Base-by-base conservation (phyloP, 2,888 invertebrate genomes). In the Amorpha juglandis region DNA sequence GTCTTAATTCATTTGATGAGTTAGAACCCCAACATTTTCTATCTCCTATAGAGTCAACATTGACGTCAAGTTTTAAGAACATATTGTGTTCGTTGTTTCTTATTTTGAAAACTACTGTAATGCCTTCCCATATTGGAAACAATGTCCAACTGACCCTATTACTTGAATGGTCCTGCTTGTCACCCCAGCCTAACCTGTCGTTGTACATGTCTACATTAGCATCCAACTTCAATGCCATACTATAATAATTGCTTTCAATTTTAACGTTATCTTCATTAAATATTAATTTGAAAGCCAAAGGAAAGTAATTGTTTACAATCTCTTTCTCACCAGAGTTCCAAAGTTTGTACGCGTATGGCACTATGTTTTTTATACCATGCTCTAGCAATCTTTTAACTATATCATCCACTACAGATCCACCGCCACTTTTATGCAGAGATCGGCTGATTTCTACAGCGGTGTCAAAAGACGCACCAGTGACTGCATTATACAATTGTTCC, bases 61-160 rank as follows among this genome's bases (percentile, higher is more conserved):
- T 69, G 0, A 21, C 70, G 58, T 75, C 80, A 7, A 84, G 67
- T 63, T 78, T 81, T 33, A 86, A 71, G 65, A 71, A 80, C 74
- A 78, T 75, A 8, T 71, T 67, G 42, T 63, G 63, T 6, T 78
- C 71, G 0, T 73, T 63, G 50, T 82, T 82, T 16, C 70, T 65
- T 16, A 86, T 65, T 70, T 79, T 78, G 58, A 83, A 84, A 0
- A 65, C 63, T 0, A 83, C 69, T 7, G 69, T 68, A 52, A 77
- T 68, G 42, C 77, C 69, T 1, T 72, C 69, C 75, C 75, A 77
- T 8, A 74, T 33, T 0, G 86, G 77, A 11, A 69, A 63, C 0
- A 85, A 38, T 52, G 72, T 74, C 86, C 86, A 86, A 48, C 67
- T 70, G 0, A 82, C 72, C 67, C 67, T 70, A 8, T 38, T 67